A percentile compares a stretch with the other conserved stretches of the same genome.
phyloP scores from a whole-genome alignment of 2,113 vertebrate genomes.

The Fukomys damarensis region DNA sequence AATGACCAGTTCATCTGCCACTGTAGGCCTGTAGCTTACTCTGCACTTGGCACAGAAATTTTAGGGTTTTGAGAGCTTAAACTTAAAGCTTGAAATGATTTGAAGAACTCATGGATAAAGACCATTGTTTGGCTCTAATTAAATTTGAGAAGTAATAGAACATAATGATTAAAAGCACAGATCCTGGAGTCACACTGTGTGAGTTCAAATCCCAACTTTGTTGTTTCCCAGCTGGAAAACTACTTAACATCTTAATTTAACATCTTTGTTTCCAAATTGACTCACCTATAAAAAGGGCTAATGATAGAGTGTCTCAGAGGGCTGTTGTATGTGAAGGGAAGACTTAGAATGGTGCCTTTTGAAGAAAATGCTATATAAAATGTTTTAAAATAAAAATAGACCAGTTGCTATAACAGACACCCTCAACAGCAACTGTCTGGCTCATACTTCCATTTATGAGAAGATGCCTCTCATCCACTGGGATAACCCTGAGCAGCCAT shows the following conservation, averaged over 20 bases:
- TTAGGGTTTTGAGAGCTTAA: not conserved
- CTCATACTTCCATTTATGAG: not conserved
- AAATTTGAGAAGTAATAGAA: not conserved
- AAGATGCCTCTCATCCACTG: not conserved
- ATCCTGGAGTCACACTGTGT: not conserved
- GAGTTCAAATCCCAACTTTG: not conserved
- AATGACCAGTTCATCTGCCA: not conserved
- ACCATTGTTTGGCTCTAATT: not conserved
- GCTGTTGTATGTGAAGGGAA: not conserved
- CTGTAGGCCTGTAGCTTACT: not conserved
- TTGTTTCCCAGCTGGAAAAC: not conserved
- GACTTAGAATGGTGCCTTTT: not conserved
- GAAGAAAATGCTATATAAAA: not conserved
- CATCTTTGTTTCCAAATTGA: not conserved
- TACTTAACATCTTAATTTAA: not conserved
- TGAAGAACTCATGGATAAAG: not conserved
- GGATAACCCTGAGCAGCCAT: not conserved
- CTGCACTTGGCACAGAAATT: not conserved
- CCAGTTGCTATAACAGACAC: too few species aligned
- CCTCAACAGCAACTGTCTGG: not conserved
- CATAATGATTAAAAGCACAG: not conserved
- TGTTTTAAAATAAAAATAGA: not conserved
- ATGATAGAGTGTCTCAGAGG: not conserved
- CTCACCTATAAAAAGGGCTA: not conserved
- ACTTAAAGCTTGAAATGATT: not conserved